Percentiles rank a stretch among this genome's conserved stretches.
Conservation (phyloP, 2,113 vertebrate genomes). For the Sander lucioperca region DNA sequence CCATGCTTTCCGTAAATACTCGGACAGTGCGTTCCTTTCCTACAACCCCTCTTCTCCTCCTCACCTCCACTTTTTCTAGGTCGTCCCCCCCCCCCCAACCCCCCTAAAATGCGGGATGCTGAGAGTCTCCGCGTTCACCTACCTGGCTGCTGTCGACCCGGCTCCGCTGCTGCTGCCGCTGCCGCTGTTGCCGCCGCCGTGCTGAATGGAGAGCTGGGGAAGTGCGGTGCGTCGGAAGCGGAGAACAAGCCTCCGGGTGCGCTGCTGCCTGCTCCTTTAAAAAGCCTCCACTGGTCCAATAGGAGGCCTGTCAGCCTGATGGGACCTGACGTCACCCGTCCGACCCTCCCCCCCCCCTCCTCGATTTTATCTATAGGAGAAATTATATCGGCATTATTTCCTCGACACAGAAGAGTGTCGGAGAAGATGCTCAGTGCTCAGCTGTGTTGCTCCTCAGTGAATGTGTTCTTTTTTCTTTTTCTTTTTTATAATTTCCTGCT, state of each 20-base stretch:
- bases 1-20: background rate
- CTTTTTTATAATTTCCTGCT: background rate
- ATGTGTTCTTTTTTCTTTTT: background rate
- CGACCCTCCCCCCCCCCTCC: background rate
- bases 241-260: constrained; percentile 44
- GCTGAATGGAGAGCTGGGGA: constrained; percentile 11
- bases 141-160: constrained; percentile 46
- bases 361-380: constrained; percentile 48
- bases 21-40: background rate
- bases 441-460: background rate
- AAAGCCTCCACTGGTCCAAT: constrained; percentile 78
- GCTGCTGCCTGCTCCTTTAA: constrained; percentile 74
- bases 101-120: background rate
- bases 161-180: background rate
- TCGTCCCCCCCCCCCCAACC: background rate
- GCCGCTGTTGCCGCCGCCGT: background rate
- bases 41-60: too few relatives aligned
- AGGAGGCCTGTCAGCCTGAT: constrained; percentile 70
- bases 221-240: constrained; percentile 3
- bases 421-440: background rate
- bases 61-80: background rate
- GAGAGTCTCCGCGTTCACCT: constrained; percentile 53
- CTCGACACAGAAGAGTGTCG: constrained; percentile 13
- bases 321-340: constrained; percentile 76
- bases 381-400: constrained; percentile 59